These are phyloP conservation scores for Atrina japonica DNA, from an alignment of 2,888 invertebrate genomes.

Conservation along the genomic window DNA sequence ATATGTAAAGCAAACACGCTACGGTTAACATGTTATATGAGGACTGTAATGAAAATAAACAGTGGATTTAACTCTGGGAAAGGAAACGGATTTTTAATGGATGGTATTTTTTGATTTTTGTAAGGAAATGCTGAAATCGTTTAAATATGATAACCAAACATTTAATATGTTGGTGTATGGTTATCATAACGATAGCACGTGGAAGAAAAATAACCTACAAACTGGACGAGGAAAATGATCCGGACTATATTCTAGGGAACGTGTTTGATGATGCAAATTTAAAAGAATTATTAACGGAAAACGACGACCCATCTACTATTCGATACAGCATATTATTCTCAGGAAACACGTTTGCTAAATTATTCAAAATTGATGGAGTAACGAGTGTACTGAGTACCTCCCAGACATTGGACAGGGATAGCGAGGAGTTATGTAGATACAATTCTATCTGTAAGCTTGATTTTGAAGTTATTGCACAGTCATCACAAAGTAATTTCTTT, in stretches of 20 bases:
- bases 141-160: no score
- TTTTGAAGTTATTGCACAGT: slow-evolving; percentile 56
- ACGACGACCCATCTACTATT: slow-evolving; percentile 16
- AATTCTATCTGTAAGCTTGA: slow-evolving; percentile 53
- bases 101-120: no score
- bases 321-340: slow-evolving; percentile 39
- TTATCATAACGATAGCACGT: background rate
- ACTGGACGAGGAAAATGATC: slow-evolving; percentile 37
- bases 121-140: no score
- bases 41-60: background rate
- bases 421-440: slow-evolving; percentile 50
- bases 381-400: slow-evolving; percentile 58
- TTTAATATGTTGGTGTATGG: background rate
- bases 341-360: slow-evolving; percentile 33
- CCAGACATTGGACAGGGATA: slow-evolving; percentile 62
- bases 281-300: background rate
- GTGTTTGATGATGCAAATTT: slow-evolving; percentile 42
- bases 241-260: slow-evolving; percentile 40
- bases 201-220: slow-evolving; percentile 3
- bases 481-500: slow-evolving; percentile 36
- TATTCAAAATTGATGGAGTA: slow-evolving; percentile 55
- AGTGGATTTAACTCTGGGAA: background rate
- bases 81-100: background rate
- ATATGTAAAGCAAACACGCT: background rate
- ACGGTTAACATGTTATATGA: background rate